A percentile compares a stretch with the other conserved stretches of the same genome.
These are phyloP conservation scores for Pristiophorus japonicus DNA, from an alignment of 2,113 vertebrate genomes.

Conservation along the genomic window DNA sequence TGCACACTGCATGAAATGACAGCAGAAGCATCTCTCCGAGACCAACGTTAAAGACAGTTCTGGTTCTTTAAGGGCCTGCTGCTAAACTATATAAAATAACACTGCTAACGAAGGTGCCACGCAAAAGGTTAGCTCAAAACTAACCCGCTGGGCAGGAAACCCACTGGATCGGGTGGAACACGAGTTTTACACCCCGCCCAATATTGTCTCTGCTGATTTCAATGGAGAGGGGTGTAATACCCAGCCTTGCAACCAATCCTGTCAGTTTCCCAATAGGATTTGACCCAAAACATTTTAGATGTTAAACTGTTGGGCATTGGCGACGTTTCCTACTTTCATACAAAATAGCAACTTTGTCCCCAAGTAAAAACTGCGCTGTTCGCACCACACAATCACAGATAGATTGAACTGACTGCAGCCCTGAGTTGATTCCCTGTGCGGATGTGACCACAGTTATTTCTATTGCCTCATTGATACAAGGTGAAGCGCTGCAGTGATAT, in stretches of 20 bases:
- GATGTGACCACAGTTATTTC: neutral
- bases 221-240: neutral
- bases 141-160: neutral
- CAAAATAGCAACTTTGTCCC: neutral
- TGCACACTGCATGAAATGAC: neutral
- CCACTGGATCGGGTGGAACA: too few relatives aligned
- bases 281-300: neutral
- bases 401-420: neutral
- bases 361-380: neutral
- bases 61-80: neutral
- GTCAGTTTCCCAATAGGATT: neutral
- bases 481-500: constrained; percentile 37
- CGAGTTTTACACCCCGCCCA: neutral
- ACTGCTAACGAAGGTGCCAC: neutral
- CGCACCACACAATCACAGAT: neutral
- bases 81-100: neutral
- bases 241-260: neutral
- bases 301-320: neutral
- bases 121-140: too few relatives aligned
- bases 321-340: neutral
- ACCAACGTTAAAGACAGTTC: neutral
- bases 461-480: neutral
- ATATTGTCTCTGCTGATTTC: neutral
- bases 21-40: neutral
- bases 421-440: neutral